These are phyloP conservation scores for Melanargia galathea DNA, from an alignment of 2,888 invertebrate genomes.

Conservation along the genomic window DNA sequence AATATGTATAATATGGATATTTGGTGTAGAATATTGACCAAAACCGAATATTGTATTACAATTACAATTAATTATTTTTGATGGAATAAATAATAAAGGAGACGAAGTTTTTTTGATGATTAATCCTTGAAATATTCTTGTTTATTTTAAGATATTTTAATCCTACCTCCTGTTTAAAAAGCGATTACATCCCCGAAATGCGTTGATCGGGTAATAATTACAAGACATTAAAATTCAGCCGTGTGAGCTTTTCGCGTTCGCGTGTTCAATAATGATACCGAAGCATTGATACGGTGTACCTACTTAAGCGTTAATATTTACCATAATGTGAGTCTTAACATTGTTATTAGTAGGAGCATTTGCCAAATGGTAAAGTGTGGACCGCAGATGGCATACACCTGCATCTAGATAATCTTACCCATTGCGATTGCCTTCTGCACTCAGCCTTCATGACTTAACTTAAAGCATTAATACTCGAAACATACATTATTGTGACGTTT, in stretches of 20 bases:
- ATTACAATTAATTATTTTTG: no score
- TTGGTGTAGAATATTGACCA: no score
- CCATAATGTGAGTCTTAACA: slow-evolving; percentile 34
- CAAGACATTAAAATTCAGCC: slow-evolving; percentile 12
- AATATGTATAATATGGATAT: no score
- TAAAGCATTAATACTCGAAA: slow-evolving; percentile 59
- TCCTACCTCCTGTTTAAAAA: not conserved
- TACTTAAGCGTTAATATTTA: slow-evolving; percentile 23
- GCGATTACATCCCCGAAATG: slow-evolving; percentile 5
- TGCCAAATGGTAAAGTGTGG: slow-evolving; percentile 53
- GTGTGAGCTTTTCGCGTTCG: slow-evolving; percentile 2
- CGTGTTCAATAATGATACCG: slow-evolving; percentile 11
- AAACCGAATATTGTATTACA: no score
- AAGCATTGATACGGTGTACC: slow-evolving; percentile 10
- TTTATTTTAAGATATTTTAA: no score
- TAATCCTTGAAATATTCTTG: no score
- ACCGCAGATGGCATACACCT: slow-evolving; percentile 70
- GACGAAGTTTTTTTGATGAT: no score
- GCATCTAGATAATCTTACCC: slow-evolving; percentile 64
- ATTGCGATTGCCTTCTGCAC: slow-evolving; percentile 67
- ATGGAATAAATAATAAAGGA: no score
- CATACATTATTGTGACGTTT: slow-evolving; percentile 65
- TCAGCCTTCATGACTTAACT: slow-evolving; percentile 40
- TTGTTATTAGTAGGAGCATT: slow-evolving; percentile 45
- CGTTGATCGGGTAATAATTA: slow-evolving; percentile 16